A percentile compares a stretch with the other conserved stretches of the same genome.
Evolutionary conservation across 2,888 invertebrate species (phyloP).

Genomic region (Argynnis bischoffii): DNA sequence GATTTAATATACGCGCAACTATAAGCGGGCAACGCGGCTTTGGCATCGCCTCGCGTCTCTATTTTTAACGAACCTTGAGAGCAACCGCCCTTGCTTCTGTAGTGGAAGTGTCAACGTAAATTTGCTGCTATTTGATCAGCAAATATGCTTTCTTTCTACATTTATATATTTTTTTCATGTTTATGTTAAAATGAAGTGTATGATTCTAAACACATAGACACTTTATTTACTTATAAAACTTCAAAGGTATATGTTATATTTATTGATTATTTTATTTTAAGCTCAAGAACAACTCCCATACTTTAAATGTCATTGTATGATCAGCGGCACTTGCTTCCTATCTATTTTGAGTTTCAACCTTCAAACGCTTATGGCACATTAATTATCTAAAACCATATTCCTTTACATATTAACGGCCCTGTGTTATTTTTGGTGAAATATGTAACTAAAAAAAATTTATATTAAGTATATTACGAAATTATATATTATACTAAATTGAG

Average conservation of each 20-base stretch:
- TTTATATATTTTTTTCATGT: constrained; percentile 15
- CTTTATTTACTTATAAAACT: background rate
- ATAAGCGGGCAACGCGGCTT: constrained; percentile 72
- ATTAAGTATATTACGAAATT: background rate
- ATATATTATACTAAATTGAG: background rate
- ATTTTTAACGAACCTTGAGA: constrained; percentile 81
- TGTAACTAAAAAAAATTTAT: no score
- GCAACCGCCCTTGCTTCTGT: constrained; percentile 76
- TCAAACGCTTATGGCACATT: constrained; percentile 12
- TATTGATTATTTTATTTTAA: constrained; percentile 10
- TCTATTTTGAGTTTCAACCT: constrained; percentile 20
- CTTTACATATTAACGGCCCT: background rate
- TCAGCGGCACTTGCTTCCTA: constrained; percentile 6
- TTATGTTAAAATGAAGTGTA: background rate
- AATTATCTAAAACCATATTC: background rate
- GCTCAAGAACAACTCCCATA: constrained; percentile 6
- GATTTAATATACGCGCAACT: constrained; percentile 55
- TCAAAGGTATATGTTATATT: background rate
- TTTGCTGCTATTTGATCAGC: constrained; percentile 37
- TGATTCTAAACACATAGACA: background rate
- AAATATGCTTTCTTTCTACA: constrained; percentile 38
- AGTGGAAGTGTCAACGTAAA: constrained; percentile 54
- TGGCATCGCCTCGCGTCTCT: constrained; percentile 77
- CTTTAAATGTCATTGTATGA: constrained; percentile 16
- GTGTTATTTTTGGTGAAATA: background rate